phyloP scores from a whole-genome alignment of 1,140 invertebrate genomes.

The Megalopta genalis region DNA sequence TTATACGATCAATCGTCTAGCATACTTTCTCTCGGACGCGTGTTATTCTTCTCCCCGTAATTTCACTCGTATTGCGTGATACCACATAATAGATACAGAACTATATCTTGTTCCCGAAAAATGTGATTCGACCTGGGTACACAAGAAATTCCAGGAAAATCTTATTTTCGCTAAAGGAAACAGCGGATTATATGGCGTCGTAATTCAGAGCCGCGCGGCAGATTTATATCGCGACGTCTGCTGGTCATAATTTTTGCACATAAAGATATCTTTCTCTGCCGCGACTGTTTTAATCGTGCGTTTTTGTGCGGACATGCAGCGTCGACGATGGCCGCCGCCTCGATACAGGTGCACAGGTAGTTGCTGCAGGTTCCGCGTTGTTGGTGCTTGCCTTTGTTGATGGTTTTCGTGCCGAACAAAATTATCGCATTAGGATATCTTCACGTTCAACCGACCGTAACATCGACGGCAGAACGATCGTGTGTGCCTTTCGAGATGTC shows the following conservation, averaged over 20 bases:
- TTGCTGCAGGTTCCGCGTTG: too few relatives aligned
- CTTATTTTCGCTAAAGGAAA: not conserved
- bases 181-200: not conserved
- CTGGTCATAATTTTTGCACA: not conserved
- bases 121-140: not conserved
- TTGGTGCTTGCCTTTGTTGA: not conserved
- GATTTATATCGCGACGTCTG: not conserved
- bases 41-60: too few relatives aligned
- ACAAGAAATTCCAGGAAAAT: not conserved
- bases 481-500: too few relatives aligned
- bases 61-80: too few relatives aligned
- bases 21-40: too few relatives aligned
- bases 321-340: not conserved
- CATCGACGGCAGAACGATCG: too few relatives aligned
- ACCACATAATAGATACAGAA: too few relatives aligned
- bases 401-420: not conserved
- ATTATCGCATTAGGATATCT: not conserved
- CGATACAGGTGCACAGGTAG: not conserved
- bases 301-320: not conserved
- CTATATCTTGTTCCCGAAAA: too few relatives aligned
- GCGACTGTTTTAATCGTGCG: conserved; percentile 8
- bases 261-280: not conserved
- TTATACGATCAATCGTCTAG: too few relatives aligned
- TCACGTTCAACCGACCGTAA: too few relatives aligned
- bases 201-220: not conserved